Percentiles rank a stretch among this genome's conserved stretches.
Conservation (phyloP, 2,797 vertebrate genomes). For the Gallinago stenura region DNA sequence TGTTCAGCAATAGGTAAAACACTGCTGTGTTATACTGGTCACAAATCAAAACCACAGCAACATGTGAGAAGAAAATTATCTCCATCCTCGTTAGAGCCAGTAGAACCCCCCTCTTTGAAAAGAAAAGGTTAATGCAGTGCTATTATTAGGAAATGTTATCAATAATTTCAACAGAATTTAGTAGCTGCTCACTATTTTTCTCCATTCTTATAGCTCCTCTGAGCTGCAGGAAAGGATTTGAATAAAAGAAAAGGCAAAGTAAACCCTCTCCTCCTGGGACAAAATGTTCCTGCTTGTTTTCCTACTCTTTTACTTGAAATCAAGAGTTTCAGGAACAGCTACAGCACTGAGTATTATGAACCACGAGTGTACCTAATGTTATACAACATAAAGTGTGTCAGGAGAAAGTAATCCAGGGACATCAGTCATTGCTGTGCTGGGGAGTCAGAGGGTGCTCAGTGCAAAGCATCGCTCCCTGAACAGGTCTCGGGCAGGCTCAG, state of each 20-base stretch:
- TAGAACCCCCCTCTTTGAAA: background rate
- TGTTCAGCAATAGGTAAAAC: background rate
- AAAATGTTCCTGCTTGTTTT: slow-evolving; percentile 30
- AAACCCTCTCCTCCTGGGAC: slow-evolving; percentile 15
- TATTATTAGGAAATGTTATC: background rate
- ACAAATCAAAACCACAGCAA: background rate
- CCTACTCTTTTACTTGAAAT: slow-evolving; percentile 21
- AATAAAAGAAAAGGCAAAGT: slow-evolving; percentile 39
- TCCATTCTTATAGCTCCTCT: background rate
- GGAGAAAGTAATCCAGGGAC: background rate
- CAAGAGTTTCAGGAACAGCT: background rate
- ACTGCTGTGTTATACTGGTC: background rate
- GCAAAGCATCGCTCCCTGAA: background rate
- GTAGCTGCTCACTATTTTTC: background rate
- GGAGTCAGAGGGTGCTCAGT: background rate
- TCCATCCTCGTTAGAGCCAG: background rate
- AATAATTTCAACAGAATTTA: background rate
- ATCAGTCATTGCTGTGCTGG: background rate
- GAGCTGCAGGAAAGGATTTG: background rate
- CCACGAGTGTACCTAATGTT: background rate
- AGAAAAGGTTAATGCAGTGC: background rate
- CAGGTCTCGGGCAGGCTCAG: background rate
- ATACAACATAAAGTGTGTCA: slow-evolving; percentile 5
- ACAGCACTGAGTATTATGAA: background rate
- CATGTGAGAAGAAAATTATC: background rate